Evolutionary conservation across 1,140 invertebrate genomes (phyloP), one percentile per base, ranked within the genome.

Genomic region (Tetramorium parvispinum): DNA sequence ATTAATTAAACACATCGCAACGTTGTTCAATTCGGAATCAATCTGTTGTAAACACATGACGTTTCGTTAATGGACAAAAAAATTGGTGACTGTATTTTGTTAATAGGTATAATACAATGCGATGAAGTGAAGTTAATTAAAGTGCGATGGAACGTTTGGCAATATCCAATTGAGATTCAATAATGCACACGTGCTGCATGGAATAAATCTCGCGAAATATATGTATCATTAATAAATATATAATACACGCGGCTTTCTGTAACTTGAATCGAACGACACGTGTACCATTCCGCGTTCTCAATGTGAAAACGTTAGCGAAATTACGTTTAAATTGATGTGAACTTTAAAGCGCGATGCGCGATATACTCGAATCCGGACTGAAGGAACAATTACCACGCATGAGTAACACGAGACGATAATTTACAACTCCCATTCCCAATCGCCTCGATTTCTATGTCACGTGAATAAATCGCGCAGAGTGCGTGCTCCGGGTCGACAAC

Each of bases 41-140:
- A 66, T 66, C 10, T 13, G 32, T 21, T 43, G 0, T 66, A 0
- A 8, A 66, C 0, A 68, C 6, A 43, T 46, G 11, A 43, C 16
- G 4, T 24, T 66, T 4, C 13, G n/a, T 46, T 49, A 68, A 49
- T 68, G 2, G 24, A 27, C 6, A 3, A 68, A 68, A 10, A 68
- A 68, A 68, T 68, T 18, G 6, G n/a, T 21, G 11, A 49, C n/a
- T 46, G 21, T 0, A 49, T 27, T 24, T 46, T 1, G 2, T 7
- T 46, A 46, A 5, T 8, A 2, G 2, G 18, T n/a, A 0, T 18
- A 10, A 43, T 43, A 43, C n/a, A 21, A 59, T 27, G 24, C 57
- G 57, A 21, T 21, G 13, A 40, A 66, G n/a, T 68, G 13, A 27
- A 68, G 11, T 68, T 68, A 68, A 49, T 49, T 68, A 68, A 49